A percentile compares a stretch with the other conserved stretches of the same genome.
Evolutionary conservation across 2,888 invertebrate genomes (phyloP).

Genomic region (Eulithis prunata): DNA sequence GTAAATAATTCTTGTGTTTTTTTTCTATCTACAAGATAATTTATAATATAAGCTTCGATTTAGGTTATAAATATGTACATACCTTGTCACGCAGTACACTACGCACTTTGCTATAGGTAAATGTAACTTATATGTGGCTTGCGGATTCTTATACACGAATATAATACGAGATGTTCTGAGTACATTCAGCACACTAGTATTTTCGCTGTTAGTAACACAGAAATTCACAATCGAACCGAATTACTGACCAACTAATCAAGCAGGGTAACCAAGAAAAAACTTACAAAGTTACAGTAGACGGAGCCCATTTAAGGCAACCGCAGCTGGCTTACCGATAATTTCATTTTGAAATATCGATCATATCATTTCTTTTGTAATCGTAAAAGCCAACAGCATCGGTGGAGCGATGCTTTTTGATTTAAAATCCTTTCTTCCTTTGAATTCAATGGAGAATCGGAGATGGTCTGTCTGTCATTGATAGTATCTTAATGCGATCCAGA

Average conservation of each 20-base stretch:
- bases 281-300: slow-evolving; percentile 1
- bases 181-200: neutral
- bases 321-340: slow-evolving; percentile 29
- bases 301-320: slow-evolving; percentile 32
- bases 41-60: no score
- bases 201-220: neutral
- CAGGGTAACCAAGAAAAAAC: neutral
- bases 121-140: no score
- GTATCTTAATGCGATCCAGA: slow-evolving; percentile 14
- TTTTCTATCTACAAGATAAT: no score
- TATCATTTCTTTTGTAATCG: slow-evolving; percentile 37
- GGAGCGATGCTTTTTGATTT: slow-evolving; percentile 24
- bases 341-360: slow-evolving; percentile 34
- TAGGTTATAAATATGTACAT: no score
- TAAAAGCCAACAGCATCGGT: slow-evolving; percentile 22
- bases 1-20: no score
- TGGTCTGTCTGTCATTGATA: slow-evolving; percentile 17
- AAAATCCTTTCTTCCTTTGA: slow-evolving; percentile 20
- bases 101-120: no score
- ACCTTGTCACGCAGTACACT: no score
- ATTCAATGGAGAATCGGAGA: slow-evolving; percentile 9
- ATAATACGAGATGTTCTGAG: neutral
- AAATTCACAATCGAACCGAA: neutral
- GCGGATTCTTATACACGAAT: no score
- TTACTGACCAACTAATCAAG: neutral